phyloP scores from a whole-genome alignment of 1,140 invertebrate genomes.

The Tribolium castaneum region DNA sequence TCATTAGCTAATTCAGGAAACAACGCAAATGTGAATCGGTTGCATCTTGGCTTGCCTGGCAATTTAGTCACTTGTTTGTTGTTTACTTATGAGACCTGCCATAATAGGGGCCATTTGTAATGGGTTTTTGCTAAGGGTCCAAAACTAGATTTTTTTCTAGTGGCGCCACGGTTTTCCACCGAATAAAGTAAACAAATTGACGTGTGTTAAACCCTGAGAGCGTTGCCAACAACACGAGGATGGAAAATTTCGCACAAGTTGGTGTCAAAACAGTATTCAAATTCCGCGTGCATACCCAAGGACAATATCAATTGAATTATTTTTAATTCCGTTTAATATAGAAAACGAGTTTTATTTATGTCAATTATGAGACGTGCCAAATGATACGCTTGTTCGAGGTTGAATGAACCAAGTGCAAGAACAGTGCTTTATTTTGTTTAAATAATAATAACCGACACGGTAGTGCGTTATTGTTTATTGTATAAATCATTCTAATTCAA shows the following conservation, averaged over 20 bases:
- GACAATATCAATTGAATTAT: conserved; percentile 15
- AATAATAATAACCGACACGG: too few species aligned
- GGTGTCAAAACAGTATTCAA: conserved; percentile 35
- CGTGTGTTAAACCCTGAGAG: background rate
- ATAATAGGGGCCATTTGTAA: too few species aligned
- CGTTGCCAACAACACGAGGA: conserved; percentile 26
- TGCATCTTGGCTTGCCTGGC: too few species aligned
- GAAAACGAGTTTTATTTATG: conserved; percentile 8
- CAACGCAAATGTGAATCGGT: too few species aligned
- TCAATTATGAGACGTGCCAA: conserved; percentile 5
- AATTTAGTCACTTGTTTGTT: too few species aligned
- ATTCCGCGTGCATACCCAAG: conserved; percentile 7
- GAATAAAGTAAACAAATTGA: conserved; percentile 28
- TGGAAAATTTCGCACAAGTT: conserved; percentile 14
- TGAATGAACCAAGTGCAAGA: background rate
- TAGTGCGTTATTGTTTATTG: too few species aligned
- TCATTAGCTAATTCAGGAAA: too few species aligned
- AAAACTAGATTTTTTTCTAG: background rate
- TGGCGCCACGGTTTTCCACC: background rate
- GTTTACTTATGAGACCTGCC: too few species aligned
- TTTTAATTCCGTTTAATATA: background rate
- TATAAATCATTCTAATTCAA: conserved; percentile 3
- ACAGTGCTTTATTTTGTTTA: background rate
- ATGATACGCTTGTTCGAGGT: background rate
- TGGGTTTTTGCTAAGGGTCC: background rate